Percentiles rank a stretch among this genome's conserved stretches.
Evolutionary conservation across 2,888 invertebrate species (phyloP).

Genomic region (Amiota communis): DNA sequence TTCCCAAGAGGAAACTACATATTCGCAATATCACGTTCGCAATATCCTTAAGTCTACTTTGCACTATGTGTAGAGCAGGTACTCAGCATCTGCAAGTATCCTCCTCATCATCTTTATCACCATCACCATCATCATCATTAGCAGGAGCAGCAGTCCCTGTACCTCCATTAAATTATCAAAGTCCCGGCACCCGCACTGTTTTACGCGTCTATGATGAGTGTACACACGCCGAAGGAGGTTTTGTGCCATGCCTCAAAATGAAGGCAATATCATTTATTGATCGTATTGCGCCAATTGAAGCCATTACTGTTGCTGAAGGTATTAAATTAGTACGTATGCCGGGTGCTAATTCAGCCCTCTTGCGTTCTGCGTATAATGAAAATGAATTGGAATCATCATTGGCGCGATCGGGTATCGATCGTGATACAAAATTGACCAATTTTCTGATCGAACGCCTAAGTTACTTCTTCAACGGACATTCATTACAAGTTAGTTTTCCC

Average conservation of each 20-base stretch:
- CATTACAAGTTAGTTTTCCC: conserved; percentile 84
- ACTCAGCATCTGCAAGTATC: conserved; percentile 63
- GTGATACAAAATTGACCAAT: conserved; percentile 80
- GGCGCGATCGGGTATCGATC: conserved; percentile 79
- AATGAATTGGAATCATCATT: conserved; percentile 81
- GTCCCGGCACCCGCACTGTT: conserved; percentile 79
- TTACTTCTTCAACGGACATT: conserved; percentile 82
- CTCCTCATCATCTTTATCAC: conserved; percentile 1
- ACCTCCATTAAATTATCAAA: conserved; percentile 69
- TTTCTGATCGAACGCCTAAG: conserved; percentile 83
- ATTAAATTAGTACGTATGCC: conserved; percentile 79
- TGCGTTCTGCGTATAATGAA: conserved; percentile 74
- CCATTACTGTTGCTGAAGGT: conserved; percentile 79
- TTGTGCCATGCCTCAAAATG: conserved; percentile 85
- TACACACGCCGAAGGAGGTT: conserved; percentile 78
- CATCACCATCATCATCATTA: conserved; percentile 37
- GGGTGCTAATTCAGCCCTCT: conserved; percentile 60
- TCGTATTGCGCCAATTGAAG: conserved; percentile 82
- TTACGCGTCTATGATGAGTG: conserved; percentile 87
- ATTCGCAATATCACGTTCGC: conserved; percentile 41
- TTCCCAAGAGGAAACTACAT: conserved; percentile 51
- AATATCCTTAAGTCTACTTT: conserved; percentile 49
- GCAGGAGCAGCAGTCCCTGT: conserved; percentile 33
- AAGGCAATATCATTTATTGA: conserved; percentile 87
- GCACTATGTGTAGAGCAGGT: conserved; percentile 55